Conservation (phyloP, 1,140 invertebrate species). For the Zophobas morio region DNA sequence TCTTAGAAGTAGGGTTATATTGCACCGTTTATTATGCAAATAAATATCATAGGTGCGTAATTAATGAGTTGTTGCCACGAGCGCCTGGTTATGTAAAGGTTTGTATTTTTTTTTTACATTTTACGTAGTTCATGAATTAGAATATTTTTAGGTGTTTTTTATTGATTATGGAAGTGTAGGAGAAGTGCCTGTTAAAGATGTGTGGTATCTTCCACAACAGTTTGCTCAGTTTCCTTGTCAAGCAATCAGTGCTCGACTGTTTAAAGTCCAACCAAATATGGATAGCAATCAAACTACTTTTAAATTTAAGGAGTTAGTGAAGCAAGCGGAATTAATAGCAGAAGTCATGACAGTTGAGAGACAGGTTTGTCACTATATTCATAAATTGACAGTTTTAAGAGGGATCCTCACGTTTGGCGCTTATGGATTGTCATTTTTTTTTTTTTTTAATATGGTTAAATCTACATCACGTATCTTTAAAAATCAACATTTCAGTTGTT, state of each 20-base stretch:
- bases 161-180: constrained; percentile 61
- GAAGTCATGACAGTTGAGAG: constrained; percentile 41
- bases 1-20: constrained; percentile 56
- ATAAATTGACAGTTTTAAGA: no score
- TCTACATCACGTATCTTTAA: no score
- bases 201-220: constrained; percentile 57
- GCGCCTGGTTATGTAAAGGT: constrained; percentile 52
- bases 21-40: constrained; percentile 51
- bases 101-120: constrained; percentile 43
- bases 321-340: constrained; percentile 48
- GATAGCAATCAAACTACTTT: constrained; percentile 42
- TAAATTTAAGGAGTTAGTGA: constrained; percentile 52
- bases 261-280: constrained; percentile 51
- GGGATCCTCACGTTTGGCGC: no score
- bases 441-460: no score
- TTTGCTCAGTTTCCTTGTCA: constrained; percentile 57
- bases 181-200: constrained; percentile 42
- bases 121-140: no score
- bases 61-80: constrained; percentile 51
- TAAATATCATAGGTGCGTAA: constrained; percentile 58
- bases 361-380: no score
- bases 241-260: constrained; percentile 58
- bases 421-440: no score
- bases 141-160: constrained; percentile 55
- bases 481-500: no score